Base-by-base conservation (phyloP, 2,888 invertebrate genomes). In the Zygaena filipendulae region DNA sequence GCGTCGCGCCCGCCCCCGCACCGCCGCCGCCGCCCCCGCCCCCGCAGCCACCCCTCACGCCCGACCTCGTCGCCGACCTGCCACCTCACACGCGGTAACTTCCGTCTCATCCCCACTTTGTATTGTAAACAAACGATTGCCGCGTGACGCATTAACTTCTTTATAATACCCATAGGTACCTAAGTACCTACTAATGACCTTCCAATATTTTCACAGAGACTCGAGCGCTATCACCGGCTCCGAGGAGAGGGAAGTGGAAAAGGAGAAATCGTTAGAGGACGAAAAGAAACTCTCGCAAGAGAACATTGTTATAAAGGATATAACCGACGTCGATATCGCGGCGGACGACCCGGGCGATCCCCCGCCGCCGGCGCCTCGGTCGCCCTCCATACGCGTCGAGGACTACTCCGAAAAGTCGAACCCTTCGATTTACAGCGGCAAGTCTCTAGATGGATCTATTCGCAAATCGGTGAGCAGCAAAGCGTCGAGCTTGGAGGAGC, bases 121-220 rank as follows among this genome's bases (percentile, higher is more conserved):
- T n/a, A n/a, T n/a, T n/a, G 16, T 16, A 16, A 16, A 16, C 7
- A 16, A 16, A 16, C 16, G 7, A 16, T 7, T 7, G 16, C 7
- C 7, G 7, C 16, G 4, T 18, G 26, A 24, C 24, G 25, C 35
- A 24, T 28, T 30, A 29, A 36, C 20, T 14, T 36, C 43, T 36
- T 28, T 51, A 38, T n/a, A n/a, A n/a, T n/a, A n/a, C n/a, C 33
- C n/a, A n/a, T 4, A 4, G 4, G 5, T n/a, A 4, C 10, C 48
- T 0, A 48, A 55, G n/a, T n/a, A n/a, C n/a, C n/a, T n/a, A n/a
- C n/a, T n/a, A n/a, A n/a, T n/a, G n/a, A n/a, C n/a, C n/a, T n/a
- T n/a, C n/a, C n/a, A n/a, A n/a, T n/a, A n/a, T n/a, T 49, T 80
- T 68, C 6, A 43, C 67, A 53, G 83, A 61, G 61, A 82, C 53